Evolutionary conservation across 2,797 vertebrate genomes (phyloP).

Genomic region (Capromys pilorides): DNA sequence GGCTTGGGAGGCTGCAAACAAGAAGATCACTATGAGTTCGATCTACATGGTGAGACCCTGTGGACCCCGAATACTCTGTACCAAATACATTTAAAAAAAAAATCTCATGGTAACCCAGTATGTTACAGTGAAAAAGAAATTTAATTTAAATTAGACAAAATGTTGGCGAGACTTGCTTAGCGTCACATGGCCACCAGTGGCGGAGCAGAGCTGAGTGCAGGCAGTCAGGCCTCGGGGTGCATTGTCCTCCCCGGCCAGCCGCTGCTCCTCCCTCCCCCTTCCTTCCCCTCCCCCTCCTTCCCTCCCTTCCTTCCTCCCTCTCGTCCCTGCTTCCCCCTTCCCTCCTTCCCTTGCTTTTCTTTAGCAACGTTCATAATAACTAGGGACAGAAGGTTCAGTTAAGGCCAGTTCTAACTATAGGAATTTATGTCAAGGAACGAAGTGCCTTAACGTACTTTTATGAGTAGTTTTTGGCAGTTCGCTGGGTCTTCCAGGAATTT

Average conservation of each 20-base stretch:
- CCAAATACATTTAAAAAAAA: no score
- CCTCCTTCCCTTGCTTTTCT: not conserved
- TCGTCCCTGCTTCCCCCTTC: accelerated
- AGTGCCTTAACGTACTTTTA: not conserved
- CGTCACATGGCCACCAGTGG: not conserved
- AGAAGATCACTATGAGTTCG: no score
- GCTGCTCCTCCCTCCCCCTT: not conserved
- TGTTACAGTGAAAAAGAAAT: not conserved
- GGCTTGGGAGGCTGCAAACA: no score
- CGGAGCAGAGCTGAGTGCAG: not conserved
- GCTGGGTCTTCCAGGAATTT: slow-evolving; percentile 27
- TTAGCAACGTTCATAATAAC: not conserved
- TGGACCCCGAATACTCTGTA: no score
- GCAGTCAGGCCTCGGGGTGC: not conserved
- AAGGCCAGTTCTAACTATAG: not conserved
- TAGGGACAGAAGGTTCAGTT: slow-evolving; percentile 14
- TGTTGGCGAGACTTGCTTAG: not conserved
- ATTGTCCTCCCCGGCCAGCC: not conserved
- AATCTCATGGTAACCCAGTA: not conserved
- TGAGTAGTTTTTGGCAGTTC: slow-evolving; percentile 26
- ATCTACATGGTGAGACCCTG: no score
- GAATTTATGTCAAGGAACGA: slow-evolving; percentile 9
- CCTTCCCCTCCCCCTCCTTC: accelerated
- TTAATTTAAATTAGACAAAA: not conserved
- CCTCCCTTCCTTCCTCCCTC: not conserved